Base-by-base conservation (phyloP, 2,888 invertebrate genomes). In the Phania funesta region DNA sequence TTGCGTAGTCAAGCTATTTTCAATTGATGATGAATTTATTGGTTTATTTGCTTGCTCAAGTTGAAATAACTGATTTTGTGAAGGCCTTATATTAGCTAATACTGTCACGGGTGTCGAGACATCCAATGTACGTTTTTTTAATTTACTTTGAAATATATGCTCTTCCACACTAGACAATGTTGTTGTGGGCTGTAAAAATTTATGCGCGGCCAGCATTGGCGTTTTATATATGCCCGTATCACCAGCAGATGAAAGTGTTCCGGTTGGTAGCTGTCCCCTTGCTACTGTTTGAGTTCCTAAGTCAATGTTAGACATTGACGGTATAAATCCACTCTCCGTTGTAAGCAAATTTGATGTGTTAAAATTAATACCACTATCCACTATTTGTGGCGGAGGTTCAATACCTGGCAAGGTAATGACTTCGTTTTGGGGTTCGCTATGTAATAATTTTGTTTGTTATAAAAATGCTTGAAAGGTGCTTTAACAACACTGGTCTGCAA, bases 181-280 rank as follows among this genome's bases (percentile, higher is more conserved):
- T 26, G 62, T 22, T 32, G 26, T 16, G 5, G 41, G 13, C n/a
- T 32, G 52, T 2, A 29, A 2, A 5, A 62, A n/a, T 11, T 29
- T 22, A 20, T 29, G 9, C 1, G 24, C 6, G 7, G 68, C 38
- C 52, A 58, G 16, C 5, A 50, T 4, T 1, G 76, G 76, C 0
- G 76, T 77, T 54, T 70, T 77, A 62, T 62, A 54, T 54, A 46
- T 18, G 2, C 44, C 54, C n/a, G 18, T 62, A 35, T 64, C 77
- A n/a, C 13, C 11, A 22, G 5, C 29, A 7, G 65, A 38, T 35
- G 8, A 22, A 9, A 11, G 16, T 4, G 13, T 46, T 22, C 16
- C 38, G 5, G n/a, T 2, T 29, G 9, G 24, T 29, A 1, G 16
- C 22, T 22, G 11, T 8, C 29, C 41, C 32, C 29, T 11, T 16